Base-by-base conservation (phyloP, 2,888 invertebrate species). In the Ornithoptera alexandrae region DNA sequence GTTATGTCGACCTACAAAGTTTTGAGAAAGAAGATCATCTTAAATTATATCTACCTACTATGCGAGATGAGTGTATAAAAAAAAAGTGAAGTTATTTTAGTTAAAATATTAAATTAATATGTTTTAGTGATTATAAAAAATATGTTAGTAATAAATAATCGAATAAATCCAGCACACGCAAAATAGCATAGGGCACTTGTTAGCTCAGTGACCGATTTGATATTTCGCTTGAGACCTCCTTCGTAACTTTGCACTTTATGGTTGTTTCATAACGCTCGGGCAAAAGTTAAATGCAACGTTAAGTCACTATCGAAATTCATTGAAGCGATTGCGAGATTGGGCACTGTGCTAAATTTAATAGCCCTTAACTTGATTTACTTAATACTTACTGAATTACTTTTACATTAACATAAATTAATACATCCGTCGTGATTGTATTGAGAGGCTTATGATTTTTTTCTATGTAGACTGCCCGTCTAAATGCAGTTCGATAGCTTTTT, bases 181-280 rank as follows among this genome's bases (percentile, higher is more conserved):
- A 56, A 50, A 18, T 36, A 62, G 15, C 50, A 66, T 66, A 69
- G 67, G 70, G 53, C 70, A 70, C 70, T 70, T 70, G 70, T 30
- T 46, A 42, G 57, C n/a, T 56, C 57, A 36, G 65, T 39, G 69
- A 69, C 69, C 65, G 46, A 69, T 65, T 69, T 69, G 65, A 69
- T 67, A 70, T 70, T 70, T 70, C 60, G 62, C 39, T 65, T 58
- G 6, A 66, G 56, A 67, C n/a, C 66, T 70, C 46, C 70, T 62
- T 62, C 70, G 66, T 66, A 70, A 63, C 63, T 62, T 30, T 10
- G 62, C 46, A 69, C 63, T 53, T 68, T 62, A 68, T 30, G 18
- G 22, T 61, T n/a, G 39, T 68, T 69, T 61, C 69, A 57, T 69
- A 65, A 65, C 53, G 61, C 56, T 24, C 12, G 39, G 22, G 39